Percentiles rank a stretch among this genome's conserved stretches.
Evolutionary conservation across 2,888 invertebrate species (phyloP).

Genomic region (Cerastis leucographa): DNA sequence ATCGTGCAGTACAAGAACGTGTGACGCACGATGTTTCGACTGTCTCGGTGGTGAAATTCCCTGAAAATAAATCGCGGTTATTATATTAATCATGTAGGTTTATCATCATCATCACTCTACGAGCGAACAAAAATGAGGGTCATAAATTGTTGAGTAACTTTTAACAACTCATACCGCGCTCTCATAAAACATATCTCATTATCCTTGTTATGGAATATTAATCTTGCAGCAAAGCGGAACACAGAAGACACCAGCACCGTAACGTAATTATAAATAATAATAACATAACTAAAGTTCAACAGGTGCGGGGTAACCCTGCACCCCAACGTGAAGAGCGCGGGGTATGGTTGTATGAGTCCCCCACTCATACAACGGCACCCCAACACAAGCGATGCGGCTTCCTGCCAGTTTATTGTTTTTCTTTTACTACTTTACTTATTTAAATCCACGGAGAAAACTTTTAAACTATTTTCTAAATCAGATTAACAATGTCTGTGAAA

Average conservation of each 20-base stretch:
- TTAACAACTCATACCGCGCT: background rate
- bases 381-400: background rate
- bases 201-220: background rate
- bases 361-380: background rate
- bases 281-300: conserved; percentile 10
- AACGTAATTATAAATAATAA: conserved; percentile 8
- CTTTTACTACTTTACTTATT: conserved; percentile 19
- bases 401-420: conserved; percentile 11
- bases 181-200: background rate
- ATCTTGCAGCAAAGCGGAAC: background rate
- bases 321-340: background rate
- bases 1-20: background rate
- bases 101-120: too few species aligned
- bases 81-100: background rate
- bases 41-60: too few species aligned
- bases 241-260: background rate
- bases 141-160: background rate
- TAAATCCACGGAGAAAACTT: conserved; percentile 18
- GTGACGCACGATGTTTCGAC: background rate
- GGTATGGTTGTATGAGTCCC: conserved; percentile 7
- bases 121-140: background rate
- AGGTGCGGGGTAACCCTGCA: conserved; percentile 22
- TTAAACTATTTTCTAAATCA: conserved; percentile 9
- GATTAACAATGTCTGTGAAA: background rate
- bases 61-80: background rate